Evolutionary conservation across 1,140 invertebrate genomes (phyloP), one percentile per base, ranked within the genome.

Genomic region (Solenopsis fugax): DNA sequence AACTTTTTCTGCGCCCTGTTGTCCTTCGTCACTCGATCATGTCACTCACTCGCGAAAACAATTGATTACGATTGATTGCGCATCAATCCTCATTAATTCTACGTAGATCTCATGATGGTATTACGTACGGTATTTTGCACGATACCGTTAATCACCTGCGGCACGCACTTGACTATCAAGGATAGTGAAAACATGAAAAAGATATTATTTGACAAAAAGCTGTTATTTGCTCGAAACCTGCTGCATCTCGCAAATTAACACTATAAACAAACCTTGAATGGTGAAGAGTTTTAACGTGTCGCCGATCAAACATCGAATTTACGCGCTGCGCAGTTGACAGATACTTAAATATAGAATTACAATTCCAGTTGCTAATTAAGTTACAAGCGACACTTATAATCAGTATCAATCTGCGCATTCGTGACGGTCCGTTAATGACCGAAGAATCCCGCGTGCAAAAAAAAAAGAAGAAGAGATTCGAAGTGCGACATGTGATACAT

Each of bases 251-350:
- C 18, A 16, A 69, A 69, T 24, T 50, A 50, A 50, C 65, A n/a
- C 12, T 13, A 50, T 69, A 69, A 69, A 69, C 2, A 69, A 50
- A 48, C 41, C 65, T 50, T 50, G 41, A 69, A 69, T 69, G 6
- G 13, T 9, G 12, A 69, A 50, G 13, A 69, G 21, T 16, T 69
- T 45, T 50, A 18, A 65, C 37, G 41, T 12, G 41, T 48, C 41
- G 41, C 10, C 21, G n/a, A 18, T 50, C 21, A 13, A 29, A 69
- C 18, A 48, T 69, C 13, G 2, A 50, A 69, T 50, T 48, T 69
- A 16, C 21, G 12, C 65, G 5, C 41, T 50, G 24, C 21, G 65
- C 41, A 7, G 21, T 69, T 48, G 41, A 48, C 65, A 50, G 21
- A 24, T 24, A 48, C n/a, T 24, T 13, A 69, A 69, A 69, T 48